Percentiles rank a stretch among this genome's conserved stretches.
Conservation (phyloP, 2,113 vertebrate genomes). For the Lates calcarifer region DNA sequence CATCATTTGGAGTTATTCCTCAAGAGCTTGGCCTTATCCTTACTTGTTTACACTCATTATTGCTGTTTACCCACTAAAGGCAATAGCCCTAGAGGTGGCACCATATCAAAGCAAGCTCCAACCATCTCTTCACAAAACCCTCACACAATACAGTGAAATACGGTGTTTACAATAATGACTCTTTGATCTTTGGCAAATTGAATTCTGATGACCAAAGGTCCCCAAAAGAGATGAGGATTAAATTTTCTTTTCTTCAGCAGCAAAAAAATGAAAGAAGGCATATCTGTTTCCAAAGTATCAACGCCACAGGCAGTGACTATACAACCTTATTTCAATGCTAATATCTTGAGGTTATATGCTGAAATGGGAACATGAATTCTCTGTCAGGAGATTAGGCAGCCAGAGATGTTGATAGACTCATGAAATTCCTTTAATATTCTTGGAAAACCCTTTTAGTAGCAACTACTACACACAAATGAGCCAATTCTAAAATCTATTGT, state of each 20-base stretch:
- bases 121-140: constrained; percentile 7
- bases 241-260: constrained; percentile 22
- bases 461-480: constrained; percentile 25
- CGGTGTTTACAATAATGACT: constrained; percentile 58
- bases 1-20: constrained; percentile 36
- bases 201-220: constrained; percentile 70
- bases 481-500: not conserved
- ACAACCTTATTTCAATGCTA: constrained; percentile 61
- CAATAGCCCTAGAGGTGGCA: constrained; percentile 34
- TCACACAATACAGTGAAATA: constrained; percentile 36
- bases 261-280: not conserved
- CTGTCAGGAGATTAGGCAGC: constrained; percentile 62
- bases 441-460: constrained; percentile 21
- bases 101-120: constrained; percentile 50
- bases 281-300: constrained; percentile 31
- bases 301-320: constrained; percentile 40
- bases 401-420: constrained; percentile 67
- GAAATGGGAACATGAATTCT: constrained; percentile 65
- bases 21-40: constrained; percentile 36
- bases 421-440: constrained; percentile 55
- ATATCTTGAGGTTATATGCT: constrained; percentile 71
- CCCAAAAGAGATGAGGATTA: constrained; percentile 47
- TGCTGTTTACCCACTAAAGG: constrained; percentile 60
- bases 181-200: constrained; percentile 69
- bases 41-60: constrained; percentile 68